Evolutionary conservation across 1,140 invertebrate genomes (phyloP).

Genomic region (Ladona fulva): DNA sequence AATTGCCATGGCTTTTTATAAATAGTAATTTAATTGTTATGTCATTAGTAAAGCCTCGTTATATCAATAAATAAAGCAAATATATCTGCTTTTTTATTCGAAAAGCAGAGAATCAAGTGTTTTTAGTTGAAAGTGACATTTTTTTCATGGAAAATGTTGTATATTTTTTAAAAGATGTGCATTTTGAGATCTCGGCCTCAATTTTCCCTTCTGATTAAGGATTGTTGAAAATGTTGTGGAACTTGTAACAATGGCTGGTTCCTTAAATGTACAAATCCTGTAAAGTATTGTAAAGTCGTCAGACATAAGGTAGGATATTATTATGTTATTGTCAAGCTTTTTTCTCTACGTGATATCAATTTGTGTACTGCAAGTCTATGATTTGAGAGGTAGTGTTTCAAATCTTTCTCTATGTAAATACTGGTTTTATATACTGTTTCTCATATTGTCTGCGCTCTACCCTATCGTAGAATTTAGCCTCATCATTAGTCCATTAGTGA

Average conservation of each 20-base stretch:
- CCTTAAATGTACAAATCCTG: conserved; percentile 1
- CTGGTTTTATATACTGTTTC: not conserved
- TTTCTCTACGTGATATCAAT: not conserved
- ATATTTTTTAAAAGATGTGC: not conserved
- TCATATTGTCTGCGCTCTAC: not conserved
- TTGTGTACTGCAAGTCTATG: not conserved
- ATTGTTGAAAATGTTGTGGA: not conserved
- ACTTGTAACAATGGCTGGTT: not conserved
- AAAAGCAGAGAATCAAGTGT: not conserved
- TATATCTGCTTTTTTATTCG: not conserved
- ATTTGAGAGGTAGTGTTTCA: not conserved
- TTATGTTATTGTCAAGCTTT: not conserved
- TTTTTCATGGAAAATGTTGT: not conserved
- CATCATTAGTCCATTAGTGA: conserved; percentile 1
- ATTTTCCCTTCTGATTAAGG: not conserved
- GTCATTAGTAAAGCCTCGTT: not conserved
- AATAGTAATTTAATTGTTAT: conserved; percentile 11
- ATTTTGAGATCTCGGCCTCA: conserved; percentile 3
- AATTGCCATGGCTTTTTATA: conserved; percentile 6
- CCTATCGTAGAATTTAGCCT: not conserved
- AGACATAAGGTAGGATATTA: not conserved
- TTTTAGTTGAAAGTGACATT: not conserved
- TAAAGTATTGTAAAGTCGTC: conserved; percentile 8
- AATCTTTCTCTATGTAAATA: not conserved
- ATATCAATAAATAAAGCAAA: not conserved